Evolutionary conservation across 1,140 invertebrate species (phyloP).

Genomic region (Paracyclopina nana): DNA sequence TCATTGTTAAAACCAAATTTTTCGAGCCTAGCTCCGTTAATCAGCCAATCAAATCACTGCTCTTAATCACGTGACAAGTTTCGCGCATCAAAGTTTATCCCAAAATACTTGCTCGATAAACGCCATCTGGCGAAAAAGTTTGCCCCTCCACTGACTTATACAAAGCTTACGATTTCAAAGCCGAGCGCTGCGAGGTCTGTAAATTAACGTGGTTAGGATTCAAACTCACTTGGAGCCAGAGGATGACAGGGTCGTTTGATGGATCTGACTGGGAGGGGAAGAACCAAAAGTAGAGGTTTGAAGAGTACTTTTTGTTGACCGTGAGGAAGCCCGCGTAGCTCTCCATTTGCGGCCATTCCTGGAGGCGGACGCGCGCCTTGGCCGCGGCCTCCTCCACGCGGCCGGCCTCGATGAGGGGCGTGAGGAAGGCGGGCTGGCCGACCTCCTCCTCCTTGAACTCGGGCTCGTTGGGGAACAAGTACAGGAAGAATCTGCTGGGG

Average conservation of each 20-base stretch:
- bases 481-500: conserved; percentile 1
- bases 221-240: conserved; percentile 11
- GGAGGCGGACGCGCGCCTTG: neutral
- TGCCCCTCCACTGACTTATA: no score
- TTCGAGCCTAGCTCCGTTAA: no score
- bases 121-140: no score
- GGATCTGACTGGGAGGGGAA: conserved; percentile 41
- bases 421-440: conserved; percentile 7
- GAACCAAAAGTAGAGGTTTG: conserved; percentile 75
- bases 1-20: no score
- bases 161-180: no score
- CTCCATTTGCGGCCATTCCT: conserved; percentile 5
- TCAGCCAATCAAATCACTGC: no score
- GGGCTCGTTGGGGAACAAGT: conserved; percentile 5
- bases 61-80: no score
- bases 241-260: conserved; percentile 32
- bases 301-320: conserved; percentile 49
- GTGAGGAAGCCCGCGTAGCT: conserved; percentile 49
- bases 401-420: neutral
- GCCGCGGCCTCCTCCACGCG: neutral
- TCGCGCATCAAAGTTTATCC: no score
- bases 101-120: no score
- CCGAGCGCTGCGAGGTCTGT: no score
- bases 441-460: conserved; percentile 1
- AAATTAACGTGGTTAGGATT: no score